A percentile compares a stretch with the other conserved stretches of the same genome.
These are phyloP conservation scores for Megalonaias nervosa DNA, from an alignment of 1,140 invertebrate species.

Conservation along the genomic window DNA sequence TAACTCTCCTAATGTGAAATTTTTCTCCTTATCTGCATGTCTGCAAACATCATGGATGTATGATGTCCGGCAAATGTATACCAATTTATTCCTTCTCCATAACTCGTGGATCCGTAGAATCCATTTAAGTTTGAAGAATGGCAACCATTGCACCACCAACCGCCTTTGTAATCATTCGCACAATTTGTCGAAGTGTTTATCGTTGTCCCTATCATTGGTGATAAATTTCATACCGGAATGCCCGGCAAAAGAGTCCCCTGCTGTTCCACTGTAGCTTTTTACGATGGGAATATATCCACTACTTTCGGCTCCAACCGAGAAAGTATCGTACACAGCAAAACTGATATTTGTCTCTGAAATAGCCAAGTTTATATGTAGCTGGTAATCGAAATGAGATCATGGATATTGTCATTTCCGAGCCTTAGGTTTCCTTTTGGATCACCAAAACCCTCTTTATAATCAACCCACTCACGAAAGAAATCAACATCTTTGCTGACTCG, in stretches of 20 bases:
- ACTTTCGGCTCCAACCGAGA: not conserved
- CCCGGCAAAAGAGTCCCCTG: not conserved
- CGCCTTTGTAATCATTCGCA: constrained; percentile 21
- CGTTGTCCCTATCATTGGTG: constrained; percentile 23
- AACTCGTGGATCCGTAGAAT: not conserved
- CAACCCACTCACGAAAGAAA: no score
- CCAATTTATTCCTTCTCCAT: no score
- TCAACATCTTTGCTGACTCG: no score
- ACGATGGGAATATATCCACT: constrained; percentile 4
- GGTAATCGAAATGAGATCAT: constrained; percentile 16
- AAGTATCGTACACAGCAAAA: constrained; percentile 14
- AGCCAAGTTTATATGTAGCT: constrained; percentile 21
- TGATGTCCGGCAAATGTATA: no score
- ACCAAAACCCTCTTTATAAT: no score
- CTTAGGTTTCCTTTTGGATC: no score
- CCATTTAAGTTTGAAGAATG: constrained; percentile 33
- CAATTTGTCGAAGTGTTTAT: constrained; percentile 16
- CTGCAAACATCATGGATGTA: no score
- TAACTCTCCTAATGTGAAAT: no score
- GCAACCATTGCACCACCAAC: constrained; percentile 35
- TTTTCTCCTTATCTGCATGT: no score
- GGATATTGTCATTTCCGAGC: constrained; percentile 18
- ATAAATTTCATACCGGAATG: constrained; percentile 15
- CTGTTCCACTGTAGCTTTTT: no score
- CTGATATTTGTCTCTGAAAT: no score